These are phyloP conservation scores for Halichoerus grypus DNA, from an alignment of 2,113 vertebrate genomes.

Conservation along the genomic window DNA sequence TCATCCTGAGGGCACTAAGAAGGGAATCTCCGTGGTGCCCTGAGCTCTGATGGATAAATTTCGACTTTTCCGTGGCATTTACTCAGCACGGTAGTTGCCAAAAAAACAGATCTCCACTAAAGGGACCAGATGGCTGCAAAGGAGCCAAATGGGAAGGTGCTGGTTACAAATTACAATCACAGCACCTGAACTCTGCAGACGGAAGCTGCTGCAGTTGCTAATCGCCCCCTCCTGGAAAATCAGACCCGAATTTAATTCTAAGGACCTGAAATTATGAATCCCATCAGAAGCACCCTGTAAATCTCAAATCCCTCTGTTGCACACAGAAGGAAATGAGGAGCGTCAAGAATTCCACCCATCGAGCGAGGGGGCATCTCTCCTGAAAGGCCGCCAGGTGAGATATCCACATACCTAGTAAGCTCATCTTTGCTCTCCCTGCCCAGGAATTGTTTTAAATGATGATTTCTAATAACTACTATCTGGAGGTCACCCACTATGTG, in stretches of 20 bases:
- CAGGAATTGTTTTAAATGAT: neutral
- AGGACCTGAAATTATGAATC: slow-evolving; percentile 45
- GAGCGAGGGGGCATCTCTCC: neutral
- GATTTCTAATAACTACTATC: neutral
- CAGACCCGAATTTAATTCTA: slow-evolving; percentile 53
- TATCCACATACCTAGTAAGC: neutral
- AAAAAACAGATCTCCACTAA: neutral
- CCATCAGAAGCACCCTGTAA: neutral
- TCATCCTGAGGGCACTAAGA: neutral
- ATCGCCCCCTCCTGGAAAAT: slow-evolving; percentile 53
- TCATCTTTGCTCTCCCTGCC: neutral
- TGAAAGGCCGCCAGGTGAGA: neutral
- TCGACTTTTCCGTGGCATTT: slow-evolving; percentile 57
- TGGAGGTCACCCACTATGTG: neutral
- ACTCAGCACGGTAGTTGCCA: slow-evolving; percentile 29
- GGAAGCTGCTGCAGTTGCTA: neutral
- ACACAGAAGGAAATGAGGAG: neutral
- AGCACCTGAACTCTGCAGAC: slow-evolving; percentile 38
- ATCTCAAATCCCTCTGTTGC: neutral
- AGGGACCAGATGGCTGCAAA: slow-evolving; percentile 70
- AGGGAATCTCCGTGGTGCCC: neutral
- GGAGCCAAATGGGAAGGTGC: slow-evolving; percentile 62
- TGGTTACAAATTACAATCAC: slow-evolving; percentile 47
- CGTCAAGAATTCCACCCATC: neutral
- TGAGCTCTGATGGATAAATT: slow-evolving; percentile 54